phyloP scores from a whole-genome alignment of 2,888 invertebrate species.

The Chloroclystis v-ata region DNA sequence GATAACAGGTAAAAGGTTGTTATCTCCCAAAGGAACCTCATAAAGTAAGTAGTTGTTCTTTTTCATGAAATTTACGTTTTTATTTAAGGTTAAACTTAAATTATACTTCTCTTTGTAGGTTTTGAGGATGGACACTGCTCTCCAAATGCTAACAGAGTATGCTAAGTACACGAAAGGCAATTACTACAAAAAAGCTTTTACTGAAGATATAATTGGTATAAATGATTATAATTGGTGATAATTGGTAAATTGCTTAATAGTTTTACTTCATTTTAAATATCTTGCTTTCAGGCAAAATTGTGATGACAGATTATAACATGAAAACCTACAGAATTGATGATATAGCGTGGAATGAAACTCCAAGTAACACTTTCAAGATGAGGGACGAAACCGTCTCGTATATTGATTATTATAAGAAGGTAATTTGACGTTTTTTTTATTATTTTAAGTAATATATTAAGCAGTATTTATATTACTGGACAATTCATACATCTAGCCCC shows the following conservation, averaged over 20 bases:
- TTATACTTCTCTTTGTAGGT: constrained; percentile 55
- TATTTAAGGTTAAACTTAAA: constrained; percentile 32
- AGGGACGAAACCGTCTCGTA: no score
- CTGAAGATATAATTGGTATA: constrained; percentile 76
- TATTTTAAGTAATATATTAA: no score
- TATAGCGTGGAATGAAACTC: constrained; percentile 80
- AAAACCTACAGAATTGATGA: constrained; percentile 86
- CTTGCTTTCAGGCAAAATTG: constrained; percentile 71
- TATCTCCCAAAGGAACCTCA: no score
- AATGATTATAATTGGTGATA: constrained; percentile 6
- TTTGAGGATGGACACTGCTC: constrained; percentile 85
- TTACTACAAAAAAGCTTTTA: constrained; percentile 72
- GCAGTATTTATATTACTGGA: no score
- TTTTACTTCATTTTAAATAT: not conserved
- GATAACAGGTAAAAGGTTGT: no score
- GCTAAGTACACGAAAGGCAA: constrained; percentile 56
- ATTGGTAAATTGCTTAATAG: not conserved
- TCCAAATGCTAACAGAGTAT: constrained; percentile 80
- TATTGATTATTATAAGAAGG: no score
- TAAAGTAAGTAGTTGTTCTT: constrained; percentile 77
- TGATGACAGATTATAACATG: constrained; percentile 88
- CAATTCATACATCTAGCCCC: no score
- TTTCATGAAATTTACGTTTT: not conserved
- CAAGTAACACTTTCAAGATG: no score
- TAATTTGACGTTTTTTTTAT: no score